A percentile compares a stretch with the other conserved stretches of the same genome.
Evolutionary conservation across 35 echinoderm and acorn worm species (phyloP).

Genomic region (Holothuria glaberrima): DNA sequence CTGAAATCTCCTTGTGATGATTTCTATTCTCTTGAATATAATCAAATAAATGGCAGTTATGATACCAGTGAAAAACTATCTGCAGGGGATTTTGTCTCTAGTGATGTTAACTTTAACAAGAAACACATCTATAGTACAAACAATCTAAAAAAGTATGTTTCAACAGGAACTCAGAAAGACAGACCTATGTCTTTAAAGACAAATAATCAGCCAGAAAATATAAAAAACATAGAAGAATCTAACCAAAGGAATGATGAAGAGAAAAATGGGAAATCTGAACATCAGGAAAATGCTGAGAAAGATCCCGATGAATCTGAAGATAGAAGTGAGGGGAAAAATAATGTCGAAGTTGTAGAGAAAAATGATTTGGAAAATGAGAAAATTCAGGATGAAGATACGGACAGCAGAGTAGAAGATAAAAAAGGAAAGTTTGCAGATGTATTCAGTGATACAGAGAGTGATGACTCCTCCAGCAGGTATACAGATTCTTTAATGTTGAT

Average conservation of each 20-base stretch:
- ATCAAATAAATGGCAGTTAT: conserved; percentile 13
- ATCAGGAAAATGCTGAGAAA: too few species aligned
- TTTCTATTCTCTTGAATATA: conserved; percentile 16
- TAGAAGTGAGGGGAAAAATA: not conserved
- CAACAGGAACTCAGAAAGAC: conserved; percentile 2
- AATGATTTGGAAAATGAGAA: not conserved
- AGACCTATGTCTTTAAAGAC: too few species aligned
- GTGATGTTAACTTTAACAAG: conserved; percentile 25
- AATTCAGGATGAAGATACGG: conserved; percentile 23
- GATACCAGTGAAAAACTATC: not conserved
- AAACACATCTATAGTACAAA: not conserved
- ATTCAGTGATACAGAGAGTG: conserved; percentile 89
- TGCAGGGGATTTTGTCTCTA: not conserved
- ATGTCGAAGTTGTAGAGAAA: not conserved
- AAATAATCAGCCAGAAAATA: not conserved
- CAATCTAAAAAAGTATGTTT: conserved; percentile 14
- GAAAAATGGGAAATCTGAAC: too few species aligned
- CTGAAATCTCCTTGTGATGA: conserved; percentile 31
- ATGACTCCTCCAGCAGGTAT: conserved; percentile 70
- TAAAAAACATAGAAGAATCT: not conserved
- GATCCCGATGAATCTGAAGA: not conserved
- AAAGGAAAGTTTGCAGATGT: conserved; percentile 80
- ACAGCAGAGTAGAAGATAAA: conserved; percentile 42
- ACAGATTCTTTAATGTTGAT: not conserved
- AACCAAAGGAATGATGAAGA: not conserved